phyloP scores from a whole-genome alignment of 2,797 vertebrate genomes.

The Notolabrus celidotus region DNA sequence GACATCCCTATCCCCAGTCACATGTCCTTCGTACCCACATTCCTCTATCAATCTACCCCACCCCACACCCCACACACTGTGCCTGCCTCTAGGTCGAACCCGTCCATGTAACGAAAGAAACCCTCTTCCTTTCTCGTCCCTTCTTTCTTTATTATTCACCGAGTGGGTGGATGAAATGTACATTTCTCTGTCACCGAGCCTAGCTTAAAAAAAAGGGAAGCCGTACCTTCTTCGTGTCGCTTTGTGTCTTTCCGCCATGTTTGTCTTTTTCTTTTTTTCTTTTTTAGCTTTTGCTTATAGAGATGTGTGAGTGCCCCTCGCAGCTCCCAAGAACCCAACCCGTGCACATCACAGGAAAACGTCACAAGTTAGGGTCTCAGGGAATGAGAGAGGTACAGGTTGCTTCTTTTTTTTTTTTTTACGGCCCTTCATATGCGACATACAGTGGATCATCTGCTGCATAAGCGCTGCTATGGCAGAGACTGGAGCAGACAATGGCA shows the following conservation, averaged over 20 bases:
- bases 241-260: slow-evolving; percentile 64
- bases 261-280: slow-evolving; percentile 31
- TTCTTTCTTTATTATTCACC: slow-evolving; percentile 34
- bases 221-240: slow-evolving; percentile 36
- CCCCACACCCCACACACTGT: slow-evolving; percentile 38
- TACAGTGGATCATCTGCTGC: slow-evolving; percentile 55
- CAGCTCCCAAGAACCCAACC: slow-evolving; percentile 99
- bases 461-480: slow-evolving; percentile 44
- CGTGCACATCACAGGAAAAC: slow-evolving; percentile 99
- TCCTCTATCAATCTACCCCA: slow-evolving; percentile 56
- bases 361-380: slow-evolving; percentile 99
- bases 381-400: slow-evolving; percentile 98
- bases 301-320: slow-evolving; percentile 94
- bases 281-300: slow-evolving; percentile 34
- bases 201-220: slow-evolving; percentile 35
- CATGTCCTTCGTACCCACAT: slow-evolving; percentile 74
- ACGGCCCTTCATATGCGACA: slow-evolving; percentile 47
- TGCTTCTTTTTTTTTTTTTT: slow-evolving; percentile 42
- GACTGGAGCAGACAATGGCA: slow-evolving; percentile 67
- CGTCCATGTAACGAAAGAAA: slow-evolving; percentile 49
- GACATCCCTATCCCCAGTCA: slow-evolving; percentile 69
- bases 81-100: slow-evolving; percentile 59
- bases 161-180: slow-evolving; percentile 45
- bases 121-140: slow-evolving; percentile 50
- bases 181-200: slow-evolving; percentile 27